These are phyloP conservation scores for Priapulus caudatus DNA, from an alignment of 2,888 invertebrate genomes.

Conservation along the genomic window DNA sequence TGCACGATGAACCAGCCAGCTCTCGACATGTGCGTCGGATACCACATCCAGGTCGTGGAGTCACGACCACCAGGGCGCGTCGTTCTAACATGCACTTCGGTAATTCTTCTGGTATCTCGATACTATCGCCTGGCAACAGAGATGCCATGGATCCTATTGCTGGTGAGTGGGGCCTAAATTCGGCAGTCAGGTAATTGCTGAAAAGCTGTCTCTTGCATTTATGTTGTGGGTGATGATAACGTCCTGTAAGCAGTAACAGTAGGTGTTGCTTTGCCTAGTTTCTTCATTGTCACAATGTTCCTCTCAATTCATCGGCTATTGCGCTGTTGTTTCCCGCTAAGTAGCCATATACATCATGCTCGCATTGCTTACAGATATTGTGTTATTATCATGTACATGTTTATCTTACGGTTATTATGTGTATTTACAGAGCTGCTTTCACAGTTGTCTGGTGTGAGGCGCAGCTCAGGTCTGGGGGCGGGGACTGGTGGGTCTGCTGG, in stretches of 20 bases:
- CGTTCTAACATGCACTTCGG: constrained; percentile 90
- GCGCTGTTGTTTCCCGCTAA: no score
- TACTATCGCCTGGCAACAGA: constrained; percentile 72
- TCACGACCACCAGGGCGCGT: constrained; percentile 61
- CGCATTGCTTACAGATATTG: no score
- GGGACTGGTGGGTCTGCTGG: constrained; percentile 40
- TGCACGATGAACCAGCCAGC: constrained; percentile 73
- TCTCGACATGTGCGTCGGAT: constrained; percentile 57
- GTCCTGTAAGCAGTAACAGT: no score
- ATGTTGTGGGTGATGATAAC: no score
- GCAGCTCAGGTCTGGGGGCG: constrained; percentile 38
- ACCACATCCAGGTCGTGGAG: constrained; percentile 59
- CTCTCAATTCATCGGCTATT: no score
- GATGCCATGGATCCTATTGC: constrained; percentile 94
- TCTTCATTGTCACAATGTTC: no score
- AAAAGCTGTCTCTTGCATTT: neutral
- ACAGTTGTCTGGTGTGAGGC: constrained; percentile 83
- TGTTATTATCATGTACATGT: no score
- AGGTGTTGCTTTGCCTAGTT: no score
- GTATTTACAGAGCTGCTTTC: constrained; percentile 62
- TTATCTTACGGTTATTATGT: no score
- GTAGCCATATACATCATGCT: no score
- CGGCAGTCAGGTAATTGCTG: no score
- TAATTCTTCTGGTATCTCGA: constrained; percentile 70
- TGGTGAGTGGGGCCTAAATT: no score